Percentiles rank a stretch among this genome's conserved stretches.
Conservation (phyloP, 1,140 invertebrate species). For the Melipona quadrifasciata region DNA sequence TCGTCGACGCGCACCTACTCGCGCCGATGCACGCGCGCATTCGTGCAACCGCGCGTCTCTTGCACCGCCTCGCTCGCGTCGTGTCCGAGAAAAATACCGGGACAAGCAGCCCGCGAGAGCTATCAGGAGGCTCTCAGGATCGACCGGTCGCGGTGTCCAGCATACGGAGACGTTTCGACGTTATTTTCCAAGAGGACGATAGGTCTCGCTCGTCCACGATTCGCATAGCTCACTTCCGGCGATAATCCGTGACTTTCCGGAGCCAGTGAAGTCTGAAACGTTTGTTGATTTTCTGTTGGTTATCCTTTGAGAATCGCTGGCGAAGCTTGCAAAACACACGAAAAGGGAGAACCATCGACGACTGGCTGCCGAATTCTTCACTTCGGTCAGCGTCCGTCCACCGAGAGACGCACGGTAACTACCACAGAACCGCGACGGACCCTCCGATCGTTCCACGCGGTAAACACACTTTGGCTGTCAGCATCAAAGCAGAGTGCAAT, state of each 20-base stretch:
- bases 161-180: neutral
- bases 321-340: neutral
- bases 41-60: conserved; percentile 16
- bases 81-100: neutral
- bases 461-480: neutral
- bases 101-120: no score
- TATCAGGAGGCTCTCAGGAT: neutral
- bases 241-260: no score
- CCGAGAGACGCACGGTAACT: conserved; percentile 1
- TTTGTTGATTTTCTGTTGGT: neutral
- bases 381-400: neutral
- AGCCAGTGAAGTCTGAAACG: neutral
- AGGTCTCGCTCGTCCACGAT: neutral
- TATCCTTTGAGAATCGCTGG: neutral
- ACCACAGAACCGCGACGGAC: neutral
- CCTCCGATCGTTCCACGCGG: neutral
- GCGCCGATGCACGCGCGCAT: conserved; percentile 51
- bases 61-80: neutral
- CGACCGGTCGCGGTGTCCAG: neutral
- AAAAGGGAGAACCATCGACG: neutral
- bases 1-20: conserved; percentile 25
- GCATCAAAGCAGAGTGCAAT: neutral
- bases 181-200: neutral
- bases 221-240: conserved; percentile 1
- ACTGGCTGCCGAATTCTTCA: neutral